A percentile compares a stretch with the other conserved stretches of the same genome.
These are phyloP conservation scores for Meleagris gallopavo DNA, from an alignment of 2,113 vertebrate species.

Conservation along the genomic window DNA sequence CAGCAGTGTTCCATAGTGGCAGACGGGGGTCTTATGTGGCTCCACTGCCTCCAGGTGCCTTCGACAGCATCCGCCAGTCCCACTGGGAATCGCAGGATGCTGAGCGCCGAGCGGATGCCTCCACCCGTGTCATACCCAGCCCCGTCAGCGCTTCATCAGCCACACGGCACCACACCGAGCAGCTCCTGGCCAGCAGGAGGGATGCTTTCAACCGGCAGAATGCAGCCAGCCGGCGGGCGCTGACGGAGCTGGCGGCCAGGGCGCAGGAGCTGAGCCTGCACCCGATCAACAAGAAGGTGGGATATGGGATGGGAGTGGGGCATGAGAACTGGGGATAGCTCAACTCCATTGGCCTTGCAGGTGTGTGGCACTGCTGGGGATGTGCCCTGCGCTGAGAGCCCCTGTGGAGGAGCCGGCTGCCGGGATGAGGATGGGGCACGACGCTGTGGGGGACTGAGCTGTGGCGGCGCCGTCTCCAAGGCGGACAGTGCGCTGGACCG, in stretches of 20 bases:
- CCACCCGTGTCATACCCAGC: constrained; percentile 80
- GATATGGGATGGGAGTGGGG: fast-evolving
- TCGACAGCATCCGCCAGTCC: constrained; percentile 90
- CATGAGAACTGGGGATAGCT: fast-evolving
- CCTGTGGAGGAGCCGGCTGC: constrained; percentile 93
- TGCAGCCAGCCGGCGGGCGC: constrained; percentile 84
- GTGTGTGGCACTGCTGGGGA: constrained; percentile 88
- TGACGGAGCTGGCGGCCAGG: constrained; percentile 80
- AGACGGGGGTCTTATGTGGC: background rate
- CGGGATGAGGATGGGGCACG: constrained; percentile 88
- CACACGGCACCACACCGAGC: constrained; percentile 82
- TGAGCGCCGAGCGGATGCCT: constrained; percentile 81
- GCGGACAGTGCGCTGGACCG: constrained; percentile 88
- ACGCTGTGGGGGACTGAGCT: constrained; percentile 93
- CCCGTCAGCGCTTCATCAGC: constrained; percentile 84
- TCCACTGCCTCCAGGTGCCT: constrained; percentile 82
- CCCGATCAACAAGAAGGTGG: constrained; percentile 91
- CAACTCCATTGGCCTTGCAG: constrained; percentile 56
- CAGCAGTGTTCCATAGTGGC: too few species aligned
- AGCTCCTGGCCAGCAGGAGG: constrained; percentile 80
- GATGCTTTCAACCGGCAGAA: constrained; percentile 90
- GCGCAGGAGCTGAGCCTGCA: constrained; percentile 82
- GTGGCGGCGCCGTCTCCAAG: constrained; percentile 84
- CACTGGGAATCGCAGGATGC: constrained; percentile 85
- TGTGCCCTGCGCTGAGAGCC: constrained; percentile 87